Percentiles rank a stretch among this genome's conserved stretches.
Evolutionary conservation across 2,797 vertebrate species (phyloP).

Genomic region (Gouania willdenowi): DNA sequence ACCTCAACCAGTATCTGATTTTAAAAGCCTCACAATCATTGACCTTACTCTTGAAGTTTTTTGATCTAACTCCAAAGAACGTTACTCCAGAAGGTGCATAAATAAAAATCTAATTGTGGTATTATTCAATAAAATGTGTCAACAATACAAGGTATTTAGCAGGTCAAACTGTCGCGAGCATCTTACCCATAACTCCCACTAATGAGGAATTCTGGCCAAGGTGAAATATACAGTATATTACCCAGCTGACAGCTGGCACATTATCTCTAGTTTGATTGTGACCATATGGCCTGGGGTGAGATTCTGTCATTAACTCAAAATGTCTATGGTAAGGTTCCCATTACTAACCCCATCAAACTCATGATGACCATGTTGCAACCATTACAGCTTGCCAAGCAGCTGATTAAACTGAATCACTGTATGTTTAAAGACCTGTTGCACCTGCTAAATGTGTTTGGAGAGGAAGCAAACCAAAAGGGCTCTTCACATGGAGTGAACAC

Average conservation of each 20-base stretch:
- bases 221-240: conserved; percentile 38
- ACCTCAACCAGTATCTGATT: too few relatives aligned
- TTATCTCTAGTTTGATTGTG: conserved; percentile 57
- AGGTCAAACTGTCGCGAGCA: conserved; percentile 28
- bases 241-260: conserved; percentile 59
- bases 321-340: conserved; percentile 48
- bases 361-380: conserved; percentile 39
- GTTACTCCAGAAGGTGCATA: too few relatives aligned
- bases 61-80: too few relatives aligned
- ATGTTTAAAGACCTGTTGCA: conserved; percentile 15
- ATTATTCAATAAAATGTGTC: conserved; percentile 11
- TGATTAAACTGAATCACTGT: conserved; percentile 28
- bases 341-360: conserved; percentile 46
- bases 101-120: too few relatives aligned
- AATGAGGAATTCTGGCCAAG: conserved; percentile 47
- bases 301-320: conserved; percentile 50
- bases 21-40: too few relatives aligned
- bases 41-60: too few relatives aligned
- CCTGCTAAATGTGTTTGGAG: conserved; percentile 7
- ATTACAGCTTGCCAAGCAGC: conserved; percentile 46
- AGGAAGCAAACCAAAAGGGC: conserved; percentile 9
- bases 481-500: too few relatives aligned
- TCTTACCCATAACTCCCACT: conserved; percentile 32
- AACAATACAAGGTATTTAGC: conserved; percentile 26
- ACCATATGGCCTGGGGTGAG: conserved; percentile 64